Base-by-base conservation (phyloP, 2,888 invertebrate genomes). In the Machimus rusticus region DNA sequence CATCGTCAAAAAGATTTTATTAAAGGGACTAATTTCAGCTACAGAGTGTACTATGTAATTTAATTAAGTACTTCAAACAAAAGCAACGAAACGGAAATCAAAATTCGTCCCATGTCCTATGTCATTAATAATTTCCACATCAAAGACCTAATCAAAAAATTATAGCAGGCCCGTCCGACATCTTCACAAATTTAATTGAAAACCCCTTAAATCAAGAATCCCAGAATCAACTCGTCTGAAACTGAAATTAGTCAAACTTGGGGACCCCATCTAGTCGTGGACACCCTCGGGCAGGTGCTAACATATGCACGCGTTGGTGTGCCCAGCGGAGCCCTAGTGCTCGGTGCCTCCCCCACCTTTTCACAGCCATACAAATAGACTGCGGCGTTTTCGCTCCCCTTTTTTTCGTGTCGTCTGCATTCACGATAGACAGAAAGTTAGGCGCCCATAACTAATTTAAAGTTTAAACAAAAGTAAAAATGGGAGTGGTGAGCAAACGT, bases 401-500 rank as follows among this genome's bases (percentile, higher is more conserved):
- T 79, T 51, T 51, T 79, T 28, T 31, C 79, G 5, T 9, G 46
- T 23, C 19, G 19, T 37, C 0, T 16, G 4, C 37, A 37, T 37
- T n/a, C 23, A 79, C 9, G 14, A 31, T 14, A 79, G 79, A 51
- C 23, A 34, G 55, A 66, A 23, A 79, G 51, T 28, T 51, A 79
- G 79, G 51, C 79, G 79, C 55, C 79, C 79, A 51, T 79, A 51
- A 79, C 51, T 79, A 79, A 79, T 79, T 79, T 79, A 79, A 79
- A 79, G 79, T 79, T 79, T 79, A 79, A 79, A 79, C 79, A 79
- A 79, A 28, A 12, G 51, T 51, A 51, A 79, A 46, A 79, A n/a
- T 28, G 51, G 79, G 79, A 31, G 31, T n/a, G 79, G 16, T 79
- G 31, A 4, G 31, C 46, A 79, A 46, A 39, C 51, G 79, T 79